These are phyloP conservation scores for Melinaea menophilus DNA, from an alignment of 2,888 invertebrate species.

Conservation along the genomic window DNA sequence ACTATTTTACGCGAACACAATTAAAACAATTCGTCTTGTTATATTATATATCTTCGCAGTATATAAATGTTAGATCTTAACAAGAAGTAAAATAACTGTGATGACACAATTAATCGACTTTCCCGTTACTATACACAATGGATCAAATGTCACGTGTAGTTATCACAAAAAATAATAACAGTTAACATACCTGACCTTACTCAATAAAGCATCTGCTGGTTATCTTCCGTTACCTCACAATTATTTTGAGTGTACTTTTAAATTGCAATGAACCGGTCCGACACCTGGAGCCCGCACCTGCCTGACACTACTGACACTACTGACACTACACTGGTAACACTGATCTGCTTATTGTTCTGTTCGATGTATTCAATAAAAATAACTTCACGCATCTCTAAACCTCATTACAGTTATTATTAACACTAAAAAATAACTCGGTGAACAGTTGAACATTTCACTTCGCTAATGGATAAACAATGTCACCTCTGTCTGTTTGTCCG, in stretches of 20 bases:
- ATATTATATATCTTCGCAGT: background rate
- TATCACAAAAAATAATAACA: background rate
- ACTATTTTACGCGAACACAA: background rate
- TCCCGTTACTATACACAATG: background rate
- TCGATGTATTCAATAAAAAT: no score
- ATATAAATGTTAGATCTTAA: no score
- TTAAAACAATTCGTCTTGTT: background rate
- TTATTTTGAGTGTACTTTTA: background rate
- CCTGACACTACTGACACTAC: no score
- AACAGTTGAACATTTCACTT: no score
- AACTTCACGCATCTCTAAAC: no score
- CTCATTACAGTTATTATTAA: no score
- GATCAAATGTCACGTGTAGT: background rate
- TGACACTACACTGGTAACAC: no score
- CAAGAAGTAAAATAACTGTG: background rate
- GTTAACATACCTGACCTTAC: constrained; percentile 25
- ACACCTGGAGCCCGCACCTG: background rate
- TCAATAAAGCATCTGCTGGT: constrained; percentile 10
- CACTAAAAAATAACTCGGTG: no score
- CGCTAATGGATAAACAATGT: no score
- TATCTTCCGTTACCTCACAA: background rate
- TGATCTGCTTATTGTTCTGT: no score
- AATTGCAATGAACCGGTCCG: background rate
- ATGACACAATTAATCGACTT: background rate
- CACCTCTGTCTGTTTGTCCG: no score